Percentiles rank a stretch among this genome's conserved stretches.
Evolutionary conservation across 2,797 vertebrate genomes (phyloP).

Genomic region (Rousettus madagascariensis): DNA sequence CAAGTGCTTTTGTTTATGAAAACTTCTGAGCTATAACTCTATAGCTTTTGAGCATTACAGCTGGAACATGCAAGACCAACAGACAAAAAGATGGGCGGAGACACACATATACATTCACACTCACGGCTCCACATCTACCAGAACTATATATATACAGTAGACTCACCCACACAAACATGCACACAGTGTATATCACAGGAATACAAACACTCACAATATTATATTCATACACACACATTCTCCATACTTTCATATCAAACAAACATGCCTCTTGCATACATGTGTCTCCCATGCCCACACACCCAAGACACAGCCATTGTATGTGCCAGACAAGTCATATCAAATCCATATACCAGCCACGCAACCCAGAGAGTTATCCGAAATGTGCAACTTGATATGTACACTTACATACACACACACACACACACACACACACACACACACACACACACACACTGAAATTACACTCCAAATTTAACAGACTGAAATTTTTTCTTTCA

Average conservation of each 20-base stretch:
- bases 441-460: too few species aligned
- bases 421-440: background rate
- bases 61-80: slow-evolving; percentile 56
- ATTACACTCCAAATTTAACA: background rate
- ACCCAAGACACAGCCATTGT: background rate
- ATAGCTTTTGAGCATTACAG: slow-evolving; percentile 12
- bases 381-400: background rate
- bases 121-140: background rate
- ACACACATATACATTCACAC: background rate
- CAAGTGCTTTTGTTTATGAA: slow-evolving; percentile 67
- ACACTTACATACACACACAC: too few species aligned
- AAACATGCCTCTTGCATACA: background rate
- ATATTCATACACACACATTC: background rate
- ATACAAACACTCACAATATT: background rate
- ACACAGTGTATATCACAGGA: background rate
- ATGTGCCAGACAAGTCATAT: background rate
- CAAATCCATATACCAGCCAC: background rate
- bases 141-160: background rate
- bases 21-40: slow-evolving; percentile 18
- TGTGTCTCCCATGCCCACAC: background rate
- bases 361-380: background rate
- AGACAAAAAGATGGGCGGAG: background rate
- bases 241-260: background rate
- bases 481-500: background rate
- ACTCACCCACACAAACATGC: background rate